Evolutionary conservation across 2,888 invertebrate species (phyloP).

Genomic region (Tipula lateralis): DNA sequence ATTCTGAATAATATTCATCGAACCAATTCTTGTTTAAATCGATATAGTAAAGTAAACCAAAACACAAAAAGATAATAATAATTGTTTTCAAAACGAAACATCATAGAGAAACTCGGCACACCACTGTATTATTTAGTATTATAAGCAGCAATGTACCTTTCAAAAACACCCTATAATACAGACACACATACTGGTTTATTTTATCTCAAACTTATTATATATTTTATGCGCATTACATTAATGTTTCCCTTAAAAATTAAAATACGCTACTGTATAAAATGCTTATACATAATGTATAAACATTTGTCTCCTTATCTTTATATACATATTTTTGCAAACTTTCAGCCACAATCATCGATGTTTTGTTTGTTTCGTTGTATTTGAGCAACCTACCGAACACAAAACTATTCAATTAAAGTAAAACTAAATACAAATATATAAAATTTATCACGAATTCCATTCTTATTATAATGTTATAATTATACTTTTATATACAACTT

Average conservation of each 20-base stretch:
- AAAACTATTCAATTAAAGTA: not conserved
- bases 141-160: no score
- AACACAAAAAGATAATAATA: no score
- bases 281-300: not conserved
- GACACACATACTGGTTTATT: not conserved
- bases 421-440: not conserved
- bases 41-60: no score
- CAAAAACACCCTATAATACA: not conserved
- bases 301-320: not conserved
- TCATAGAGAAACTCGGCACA: no score
- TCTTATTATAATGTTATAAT: slow-evolving; percentile 11
- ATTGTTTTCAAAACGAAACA: no score
- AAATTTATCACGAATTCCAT: slow-evolving; percentile 15
- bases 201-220: not conserved
- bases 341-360: not conserved
- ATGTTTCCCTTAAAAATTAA: not conserved
- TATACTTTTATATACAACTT: not conserved
- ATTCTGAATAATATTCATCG: no score
- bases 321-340: not conserved
- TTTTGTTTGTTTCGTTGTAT: not conserved
- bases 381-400: not conserved
- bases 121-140: no score
- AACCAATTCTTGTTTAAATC: no score
- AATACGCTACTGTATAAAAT: not conserved
- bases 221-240: not conserved